These are phyloP conservation scores for Crocuta crocuta DNA, from an alignment of 2,113 vertebrate genomes.

Conservation along the genomic window DNA sequence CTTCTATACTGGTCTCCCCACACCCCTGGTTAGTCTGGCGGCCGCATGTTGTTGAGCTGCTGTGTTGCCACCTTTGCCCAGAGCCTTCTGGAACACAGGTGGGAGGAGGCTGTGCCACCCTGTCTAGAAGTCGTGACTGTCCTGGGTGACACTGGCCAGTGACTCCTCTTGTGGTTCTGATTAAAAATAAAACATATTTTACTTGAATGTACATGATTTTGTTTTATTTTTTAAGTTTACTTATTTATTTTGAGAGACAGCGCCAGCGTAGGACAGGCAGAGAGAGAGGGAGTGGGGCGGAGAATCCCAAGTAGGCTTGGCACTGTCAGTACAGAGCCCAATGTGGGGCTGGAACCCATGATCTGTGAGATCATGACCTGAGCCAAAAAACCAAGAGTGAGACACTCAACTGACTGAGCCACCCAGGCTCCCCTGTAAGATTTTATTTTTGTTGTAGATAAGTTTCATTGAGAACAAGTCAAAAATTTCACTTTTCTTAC, in stretches of 20 bases:
- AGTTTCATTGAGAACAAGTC: not conserved
- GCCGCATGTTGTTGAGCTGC: not conserved
- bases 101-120: accelerated
- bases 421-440: not conserved
- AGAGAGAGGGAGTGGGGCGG: too few species aligned
- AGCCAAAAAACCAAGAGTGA: too few species aligned
- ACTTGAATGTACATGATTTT: not conserved
- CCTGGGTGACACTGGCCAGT: too few species aligned
- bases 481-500: not conserved
- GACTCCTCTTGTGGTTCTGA: not conserved
- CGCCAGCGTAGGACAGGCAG: too few species aligned
- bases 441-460: not conserved
- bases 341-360: too few species aligned
- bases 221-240: too few species aligned
- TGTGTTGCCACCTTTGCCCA: not conserved
- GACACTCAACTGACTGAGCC: too few species aligned
- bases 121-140: not conserved
- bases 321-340: too few species aligned
- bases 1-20: not conserved
- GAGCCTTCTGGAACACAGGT: too few species aligned
- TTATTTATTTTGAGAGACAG: too few species aligned
- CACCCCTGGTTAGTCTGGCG: accelerated
- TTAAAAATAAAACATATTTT: not conserved
- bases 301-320: too few species aligned
- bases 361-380: too few species aligned